Conservation (phyloP, 2,797 vertebrate genomes). For the Gadopsis bispinosus region DNA sequence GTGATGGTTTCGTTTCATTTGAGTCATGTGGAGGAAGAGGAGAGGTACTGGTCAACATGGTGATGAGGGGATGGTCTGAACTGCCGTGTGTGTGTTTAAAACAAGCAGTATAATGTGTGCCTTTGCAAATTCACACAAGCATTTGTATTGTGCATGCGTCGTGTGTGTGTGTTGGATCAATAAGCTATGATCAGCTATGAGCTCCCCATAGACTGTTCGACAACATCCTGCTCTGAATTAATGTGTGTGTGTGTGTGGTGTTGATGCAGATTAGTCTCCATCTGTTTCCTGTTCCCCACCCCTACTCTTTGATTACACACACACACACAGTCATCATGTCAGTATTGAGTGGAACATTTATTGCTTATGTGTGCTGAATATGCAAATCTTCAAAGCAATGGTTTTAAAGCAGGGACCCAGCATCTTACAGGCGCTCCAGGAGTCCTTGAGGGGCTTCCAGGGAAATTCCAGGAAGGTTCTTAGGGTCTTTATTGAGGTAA, state of each 20-base stretch:
- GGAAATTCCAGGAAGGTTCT: neutral
- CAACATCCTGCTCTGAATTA: slow-evolving; percentile 19
- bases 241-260: slow-evolving; percentile 19
- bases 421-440: neutral
- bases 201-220: slow-evolving; percentile 32
- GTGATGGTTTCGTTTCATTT: slow-evolving; percentile 33
- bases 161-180: slow-evolving; percentile 34
- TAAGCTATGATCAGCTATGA: slow-evolving; percentile 51
- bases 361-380: slow-evolving; percentile 24
- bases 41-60: slow-evolving; percentile 32
- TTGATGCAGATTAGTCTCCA: slow-evolving; percentile 33
- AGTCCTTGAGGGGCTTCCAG: neutral
- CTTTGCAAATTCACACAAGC: neutral
- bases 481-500: neutral
- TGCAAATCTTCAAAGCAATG: slow-evolving; percentile 25
- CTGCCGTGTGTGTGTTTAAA: neutral
- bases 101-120: too few relatives aligned
- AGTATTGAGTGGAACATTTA: slow-evolving; percentile 17
- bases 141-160: neutral
- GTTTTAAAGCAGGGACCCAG: neutral
- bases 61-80: slow-evolving; percentile 28
- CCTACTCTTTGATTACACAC: slow-evolving; percentile 5
- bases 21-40: slow-evolving; percentile 25
- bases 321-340: slow-evolving; percentile 3
- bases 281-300: slow-evolving; percentile 25